Evolutionary conservation across 2,888 invertebrate species (phyloP), one percentile per base, ranked within the genome.

Genomic region (Bedellia somnulentella): DNA sequence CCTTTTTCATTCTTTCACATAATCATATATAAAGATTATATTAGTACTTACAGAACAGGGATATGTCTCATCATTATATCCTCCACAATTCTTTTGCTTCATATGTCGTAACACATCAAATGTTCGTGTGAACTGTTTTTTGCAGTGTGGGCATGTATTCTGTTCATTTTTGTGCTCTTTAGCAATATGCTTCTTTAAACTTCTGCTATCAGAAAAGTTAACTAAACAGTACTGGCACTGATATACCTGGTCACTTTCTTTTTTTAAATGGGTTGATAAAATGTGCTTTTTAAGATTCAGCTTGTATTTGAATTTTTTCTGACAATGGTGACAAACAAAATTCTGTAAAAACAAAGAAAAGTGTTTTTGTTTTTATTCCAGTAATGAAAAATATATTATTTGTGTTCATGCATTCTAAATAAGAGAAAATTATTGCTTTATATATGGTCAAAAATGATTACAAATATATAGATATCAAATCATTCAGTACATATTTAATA

Each of bases 71-170:
- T 49, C 37, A 30, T 36, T 38, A n/a, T 45, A 50, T 3, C 85
- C 85, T 55, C 80, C 80, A 52, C 86, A 86, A n/a, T 83, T 84
- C 29, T 80, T 83, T 45, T 85, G 85, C 23, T 77, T 57, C 49
- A 85, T 71, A 46, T 88, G 87, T 11, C 87, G 66, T 37, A 85
- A 68, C 24, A 91, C 77, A 59, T 91, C 89, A 42, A 88, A 86
- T 35, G 83, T 84, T 33, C 90, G 71, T 2, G 85, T 87, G 56
- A 91, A 91, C 36, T 81, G 80, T 42, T 82, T 83, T 15, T 80
- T 76, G 47, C 90, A 91, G 32, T 80, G 70, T 17, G 78, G 75
- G 53, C 90, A 91, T 15, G 78, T 75, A 45, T 77, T 43, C 9
- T 43, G 44, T 30, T 60, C 18, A 18, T 18, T 46, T 2, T 62